Evolutionary conservation across 2,888 invertebrate species (phyloP).

Genomic region (Drosophila pegasa): DNA sequence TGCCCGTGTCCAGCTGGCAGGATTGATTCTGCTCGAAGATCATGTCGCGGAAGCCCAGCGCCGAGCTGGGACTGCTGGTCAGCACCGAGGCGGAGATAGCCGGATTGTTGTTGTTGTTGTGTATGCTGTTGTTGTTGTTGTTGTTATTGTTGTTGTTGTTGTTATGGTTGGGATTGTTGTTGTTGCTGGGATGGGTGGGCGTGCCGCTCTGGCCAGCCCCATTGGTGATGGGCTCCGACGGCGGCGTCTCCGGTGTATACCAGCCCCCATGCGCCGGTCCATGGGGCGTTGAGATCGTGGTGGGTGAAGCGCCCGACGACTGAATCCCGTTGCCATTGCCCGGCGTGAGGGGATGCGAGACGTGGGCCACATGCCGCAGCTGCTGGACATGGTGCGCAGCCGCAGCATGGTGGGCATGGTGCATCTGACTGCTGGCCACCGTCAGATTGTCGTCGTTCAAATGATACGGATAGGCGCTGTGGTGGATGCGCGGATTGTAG

Average conservation of each 20-base stretch:
- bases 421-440: slow-evolving; percentile 81
- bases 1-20: slow-evolving; percentile 85
- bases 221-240: slow-evolving; percentile 81
- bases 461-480: slow-evolving; percentile 84
- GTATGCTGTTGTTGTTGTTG: slow-evolving; percentile 58
- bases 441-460: slow-evolving; percentile 84
- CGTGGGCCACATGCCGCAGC: slow-evolving; percentile 76
- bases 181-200: slow-evolving; percentile 61
- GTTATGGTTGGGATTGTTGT: slow-evolving; percentile 15
- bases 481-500: slow-evolving; percentile 85
- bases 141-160: slow-evolving; percentile 49
- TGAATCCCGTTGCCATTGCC: slow-evolving; percentile 72
- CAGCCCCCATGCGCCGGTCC: slow-evolving; percentile 84
- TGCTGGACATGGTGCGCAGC: slow-evolving; percentile 81
- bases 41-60: slow-evolving; percentile 84
- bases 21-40: slow-evolving; percentile 85
- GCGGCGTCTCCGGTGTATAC: slow-evolving; percentile 85
- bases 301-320: slow-evolving; percentile 80
- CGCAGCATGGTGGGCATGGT: slow-evolving; percentile 83
- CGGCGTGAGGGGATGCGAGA: slow-evolving; percentile 76
- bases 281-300: slow-evolving; percentile 81
- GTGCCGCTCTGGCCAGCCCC: slow-evolving; percentile 54
- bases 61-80: slow-evolving; percentile 77
- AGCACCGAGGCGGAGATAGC: slow-evolving; percentile 56
- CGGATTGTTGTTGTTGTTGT: slow-evolving; percentile 60